Evolutionary conservation across 2,888 invertebrate genomes (phyloP).

Genomic region (Listrodromus nycthemerus): DNA sequence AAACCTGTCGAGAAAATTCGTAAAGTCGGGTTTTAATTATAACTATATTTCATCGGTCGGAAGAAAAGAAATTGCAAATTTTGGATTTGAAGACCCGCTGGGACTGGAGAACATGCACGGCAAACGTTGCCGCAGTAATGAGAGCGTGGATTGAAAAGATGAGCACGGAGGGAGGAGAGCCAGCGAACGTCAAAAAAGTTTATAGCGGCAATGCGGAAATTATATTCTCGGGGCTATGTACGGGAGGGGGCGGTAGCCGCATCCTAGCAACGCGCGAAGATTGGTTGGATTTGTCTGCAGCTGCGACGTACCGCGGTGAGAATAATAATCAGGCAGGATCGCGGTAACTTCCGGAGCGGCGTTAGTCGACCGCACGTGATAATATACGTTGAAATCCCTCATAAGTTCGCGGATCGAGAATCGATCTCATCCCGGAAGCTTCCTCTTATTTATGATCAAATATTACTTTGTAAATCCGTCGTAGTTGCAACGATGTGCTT

Average conservation of each 20-base stretch:
- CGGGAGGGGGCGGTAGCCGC: slow-evolving; percentile 7
- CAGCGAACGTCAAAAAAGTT: slow-evolving; percentile 32
- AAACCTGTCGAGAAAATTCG: neutral
- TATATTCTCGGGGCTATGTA: slow-evolving; percentile 44
- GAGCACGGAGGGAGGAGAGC: neutral
- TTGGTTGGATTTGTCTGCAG: slow-evolving; percentile 44
- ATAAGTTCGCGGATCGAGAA: no score
- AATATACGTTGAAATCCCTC: no score
- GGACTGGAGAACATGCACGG: neutral
- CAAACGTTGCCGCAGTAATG: slow-evolving; percentile 1
- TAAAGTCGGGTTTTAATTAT: neutral
- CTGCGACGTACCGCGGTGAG: slow-evolving; percentile 32
- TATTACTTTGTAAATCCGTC: no score
- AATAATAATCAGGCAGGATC: slow-evolving; percentile 54
- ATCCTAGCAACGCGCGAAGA: slow-evolving; percentile 7
- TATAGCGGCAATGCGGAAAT: slow-evolving; percentile 47
- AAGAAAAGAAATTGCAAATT: neutral
- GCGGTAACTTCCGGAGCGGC: slow-evolving; percentile 36
- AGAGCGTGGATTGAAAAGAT: slow-evolving; percentile 6
- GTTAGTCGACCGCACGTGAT: neutral
- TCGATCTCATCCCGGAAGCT: no score
- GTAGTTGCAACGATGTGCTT: no score
- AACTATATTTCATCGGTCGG: neutral
- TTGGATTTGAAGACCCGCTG: neutral
- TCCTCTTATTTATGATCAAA: no score